Percentiles rank a stretch among this genome's conserved stretches.
Conservation (phyloP, 2,113 vertebrate genomes). For the Limnothrissa miodon region DNA sequence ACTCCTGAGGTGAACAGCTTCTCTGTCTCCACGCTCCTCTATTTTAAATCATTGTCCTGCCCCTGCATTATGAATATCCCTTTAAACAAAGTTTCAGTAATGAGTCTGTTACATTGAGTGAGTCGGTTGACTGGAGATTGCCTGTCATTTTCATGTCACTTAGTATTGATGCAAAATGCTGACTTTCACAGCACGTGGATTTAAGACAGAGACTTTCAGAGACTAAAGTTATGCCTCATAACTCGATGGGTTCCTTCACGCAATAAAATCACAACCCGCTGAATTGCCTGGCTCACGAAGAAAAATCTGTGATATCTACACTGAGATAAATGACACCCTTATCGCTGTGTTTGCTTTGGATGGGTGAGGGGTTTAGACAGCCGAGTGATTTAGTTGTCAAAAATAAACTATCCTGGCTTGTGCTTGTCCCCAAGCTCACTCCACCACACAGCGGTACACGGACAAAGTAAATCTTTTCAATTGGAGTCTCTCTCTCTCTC, state of each 20-base stretch:
- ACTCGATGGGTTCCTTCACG: not conserved
- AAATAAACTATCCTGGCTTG: not conserved
- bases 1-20: not conserved
- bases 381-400: not conserved
- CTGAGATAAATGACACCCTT: not conserved
- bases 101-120: not conserved
- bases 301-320: not conserved
- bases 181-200: not conserved
- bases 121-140: not conserved
- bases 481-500: not conserved
- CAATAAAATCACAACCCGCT: not conserved
- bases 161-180: not conserved
- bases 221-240: not conserved
- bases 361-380: not conserved
- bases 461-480: not conserved
- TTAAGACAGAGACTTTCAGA: not conserved
- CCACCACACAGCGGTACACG: not conserved
- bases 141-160: not conserved
- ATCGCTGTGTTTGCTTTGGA: not conserved
- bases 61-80: not conserved
- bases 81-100: not conserved
- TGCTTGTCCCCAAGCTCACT: slow-evolving; percentile 1
- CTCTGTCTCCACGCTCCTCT: not conserved
- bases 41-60: not conserved
- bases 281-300: not conserved